Evolutionary conservation across 2,113 vertebrate species (phyloP).

Genomic region (Chunga burmeisteri): DNA sequence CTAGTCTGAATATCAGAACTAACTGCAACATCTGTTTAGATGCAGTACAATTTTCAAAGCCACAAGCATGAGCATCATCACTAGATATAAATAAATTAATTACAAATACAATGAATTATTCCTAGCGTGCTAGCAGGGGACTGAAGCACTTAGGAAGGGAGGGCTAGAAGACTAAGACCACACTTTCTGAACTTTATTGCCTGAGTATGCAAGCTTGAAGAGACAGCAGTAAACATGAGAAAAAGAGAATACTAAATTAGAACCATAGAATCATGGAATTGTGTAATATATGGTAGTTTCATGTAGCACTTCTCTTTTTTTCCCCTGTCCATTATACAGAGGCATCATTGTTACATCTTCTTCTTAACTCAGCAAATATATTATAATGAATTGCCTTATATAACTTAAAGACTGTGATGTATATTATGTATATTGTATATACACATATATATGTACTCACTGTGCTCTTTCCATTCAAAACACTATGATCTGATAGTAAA

Average conservation of each 20-base stretch:
- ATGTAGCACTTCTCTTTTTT: not conserved
- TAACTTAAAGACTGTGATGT: not conserved
- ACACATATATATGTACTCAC: not conserved
- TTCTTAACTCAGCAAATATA: not conserved
- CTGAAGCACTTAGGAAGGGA: not conserved
- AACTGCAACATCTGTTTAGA: not conserved
- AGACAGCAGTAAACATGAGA: not conserved
- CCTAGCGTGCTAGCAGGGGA: too few species aligned
- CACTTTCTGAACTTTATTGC: not conserved
- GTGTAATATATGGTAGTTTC: not conserved
- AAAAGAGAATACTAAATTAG: not conserved
- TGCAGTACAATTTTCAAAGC: not conserved
- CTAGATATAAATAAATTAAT: not conserved
- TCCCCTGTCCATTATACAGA: not conserved
- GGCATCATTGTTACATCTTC: not conserved
- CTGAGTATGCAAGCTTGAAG: not conserved
- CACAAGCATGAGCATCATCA: not conserved
- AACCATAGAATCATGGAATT: not conserved
- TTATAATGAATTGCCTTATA: not conserved
- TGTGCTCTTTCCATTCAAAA: not conserved
- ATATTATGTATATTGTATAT: not conserved
- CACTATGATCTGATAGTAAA: not conserved
- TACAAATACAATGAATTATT: not conserved
- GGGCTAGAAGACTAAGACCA: not conserved
- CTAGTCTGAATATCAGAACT: not conserved